Conservation (phyloP, 30 jellyfish, hydroid and myxozoan genomes). For the Chironex yamaguchii region DNA sequence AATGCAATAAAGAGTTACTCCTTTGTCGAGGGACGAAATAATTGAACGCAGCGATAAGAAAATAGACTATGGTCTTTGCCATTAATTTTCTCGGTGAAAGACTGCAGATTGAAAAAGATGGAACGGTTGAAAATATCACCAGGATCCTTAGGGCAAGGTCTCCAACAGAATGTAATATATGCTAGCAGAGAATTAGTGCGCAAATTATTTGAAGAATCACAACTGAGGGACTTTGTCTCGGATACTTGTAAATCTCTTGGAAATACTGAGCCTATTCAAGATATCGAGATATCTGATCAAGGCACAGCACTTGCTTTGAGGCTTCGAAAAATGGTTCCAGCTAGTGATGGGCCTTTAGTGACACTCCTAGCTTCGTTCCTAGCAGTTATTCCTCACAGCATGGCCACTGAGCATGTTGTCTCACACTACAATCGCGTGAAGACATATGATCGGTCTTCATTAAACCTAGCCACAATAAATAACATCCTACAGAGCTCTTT, state of each 20-base stretch:
- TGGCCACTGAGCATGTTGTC: conserved; percentile 21
- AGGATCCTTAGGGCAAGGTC: conserved; percentile 5
- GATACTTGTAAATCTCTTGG: conserved; percentile 11
- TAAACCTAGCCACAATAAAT: background rate
- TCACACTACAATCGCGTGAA: conserved; percentile 9
- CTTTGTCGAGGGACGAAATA: background rate
- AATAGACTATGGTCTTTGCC: background rate
- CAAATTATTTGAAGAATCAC: background rate
- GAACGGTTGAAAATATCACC: conserved; percentile 1
- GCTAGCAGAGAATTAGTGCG: conserved; percentile 26
- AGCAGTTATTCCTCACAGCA: conserved; percentile 9
- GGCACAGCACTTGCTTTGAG: conserved; percentile 12
- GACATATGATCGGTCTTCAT: background rate
- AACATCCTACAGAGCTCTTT: background rate
- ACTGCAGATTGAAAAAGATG: conserved; percentile 9
- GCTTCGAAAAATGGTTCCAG: background rate
- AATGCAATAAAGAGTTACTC: background rate
- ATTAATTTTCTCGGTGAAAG: conserved; percentile 7
- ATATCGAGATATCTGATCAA: conserved; percentile 4
- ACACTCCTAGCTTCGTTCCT: conserved; percentile 23
- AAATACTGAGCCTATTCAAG: background rate
- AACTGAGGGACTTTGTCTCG: conserved; percentile 2
- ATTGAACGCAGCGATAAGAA: conserved; percentile 8
- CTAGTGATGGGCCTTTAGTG: background rate
- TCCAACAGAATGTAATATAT: conserved; percentile 8